Evolutionary conservation across 2,888 invertebrate species (phyloP), one percentile per base, ranked within the genome.

Genomic region (Cacoxenus indagator): DNA sequence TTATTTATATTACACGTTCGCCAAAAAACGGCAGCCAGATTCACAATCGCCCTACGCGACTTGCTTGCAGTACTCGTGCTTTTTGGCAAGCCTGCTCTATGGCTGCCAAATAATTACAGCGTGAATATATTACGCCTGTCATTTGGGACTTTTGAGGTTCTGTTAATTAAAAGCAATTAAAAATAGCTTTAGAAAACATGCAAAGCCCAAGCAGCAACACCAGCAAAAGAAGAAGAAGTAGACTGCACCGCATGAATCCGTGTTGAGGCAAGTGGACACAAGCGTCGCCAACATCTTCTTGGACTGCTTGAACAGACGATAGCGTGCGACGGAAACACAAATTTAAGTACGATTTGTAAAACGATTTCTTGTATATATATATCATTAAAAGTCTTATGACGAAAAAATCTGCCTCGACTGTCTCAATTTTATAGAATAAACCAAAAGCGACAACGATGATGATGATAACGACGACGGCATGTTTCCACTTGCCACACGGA

Each of bases 161-260:
- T 67, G 68, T 75, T 81, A 83, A 83, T 83, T 82, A 77, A 76
- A 82, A 72, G 77, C 81, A 83, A 82, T 83, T 81, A 77, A 76
- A 83, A 81, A 82, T 37, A 37, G 37, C 37, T 37, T 37, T 37
- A 37, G 37, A 37, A n/a, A 37, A 37, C 37, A 37, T 37, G 37
- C 37, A 4, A 4, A 37, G 37, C 37, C 37, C 37, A 19, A 51
- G 0, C 19, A 51, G 22, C 17, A 5, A 0, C 22, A 51, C 22
- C n/a, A 48, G 17, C 5, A 9, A 51, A 51, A 22, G 51, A n/a
- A 51, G 5, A 9, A n/a, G 51, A 48, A 9, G 51, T 22, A 19
- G 22, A 3, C 11, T 51, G 4, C 11, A 5, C 19, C 22, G 22
- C 17, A 43, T 43, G 43, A 43, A 1, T 48, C 1, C 26, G 11